Evolutionary conservation across 2,888 invertebrate genomes (phyloP).

Genomic region (Leptopilina drosophilae): DNA sequence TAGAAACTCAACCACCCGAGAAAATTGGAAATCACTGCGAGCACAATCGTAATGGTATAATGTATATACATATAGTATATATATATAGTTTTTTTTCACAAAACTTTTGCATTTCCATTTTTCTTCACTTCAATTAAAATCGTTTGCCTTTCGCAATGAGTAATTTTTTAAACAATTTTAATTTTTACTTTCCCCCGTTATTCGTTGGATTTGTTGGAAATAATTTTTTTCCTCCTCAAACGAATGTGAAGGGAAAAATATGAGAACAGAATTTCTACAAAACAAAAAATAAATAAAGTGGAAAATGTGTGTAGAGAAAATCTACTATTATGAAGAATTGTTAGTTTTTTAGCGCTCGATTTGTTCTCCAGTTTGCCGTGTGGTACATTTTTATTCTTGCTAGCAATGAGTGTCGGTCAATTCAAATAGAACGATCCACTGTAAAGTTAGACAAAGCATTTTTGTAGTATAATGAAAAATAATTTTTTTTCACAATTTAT

Average conservation of each 20-base stretch:
- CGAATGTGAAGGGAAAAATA: background rate
- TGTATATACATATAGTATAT: background rate
- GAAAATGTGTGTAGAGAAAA: background rate
- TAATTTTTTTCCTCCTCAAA: background rate
- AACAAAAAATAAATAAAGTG: background rate
- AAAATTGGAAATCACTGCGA: conserved; percentile 68
- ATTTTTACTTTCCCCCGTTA: background rate
- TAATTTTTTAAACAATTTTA: background rate
- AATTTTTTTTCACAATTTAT: too few relatives aligned
- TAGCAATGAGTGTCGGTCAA: background rate
- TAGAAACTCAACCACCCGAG: conserved; percentile 57
- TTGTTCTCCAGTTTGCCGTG: background rate
- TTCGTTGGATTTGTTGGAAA: background rate
- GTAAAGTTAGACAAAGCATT: background rate
- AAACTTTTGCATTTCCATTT: conserved; percentile 1
- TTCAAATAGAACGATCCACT: background rate
- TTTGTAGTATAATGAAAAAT: too few relatives aligned
- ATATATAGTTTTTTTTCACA: background rate
- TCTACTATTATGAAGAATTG: background rate
- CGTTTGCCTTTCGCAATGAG: background rate
- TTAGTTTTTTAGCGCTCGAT: background rate
- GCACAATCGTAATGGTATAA: conserved; percentile 42
- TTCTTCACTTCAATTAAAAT: conserved; percentile 1
- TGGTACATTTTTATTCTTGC: background rate
- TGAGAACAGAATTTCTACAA: background rate